A percentile compares a stretch with the other conserved stretches of the same genome.
Conservation (phyloP, 2,797 vertebrate genomes). For the Sphenodon punctatus region DNA sequence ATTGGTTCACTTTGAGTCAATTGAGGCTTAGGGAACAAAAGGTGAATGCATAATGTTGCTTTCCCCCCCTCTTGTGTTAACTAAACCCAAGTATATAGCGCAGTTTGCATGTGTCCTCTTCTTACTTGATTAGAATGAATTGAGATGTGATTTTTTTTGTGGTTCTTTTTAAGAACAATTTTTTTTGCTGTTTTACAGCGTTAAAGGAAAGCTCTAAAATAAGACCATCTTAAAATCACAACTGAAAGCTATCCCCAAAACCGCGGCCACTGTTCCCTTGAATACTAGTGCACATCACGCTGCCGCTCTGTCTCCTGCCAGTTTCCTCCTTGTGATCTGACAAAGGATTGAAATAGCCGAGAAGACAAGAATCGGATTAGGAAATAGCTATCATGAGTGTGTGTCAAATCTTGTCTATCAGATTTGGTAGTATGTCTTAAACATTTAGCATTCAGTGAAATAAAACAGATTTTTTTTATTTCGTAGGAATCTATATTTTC, state of each 20-base stretch:
- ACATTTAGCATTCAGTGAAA: not conserved
- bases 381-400: not conserved
- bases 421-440: not conserved
- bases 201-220: not conserved
- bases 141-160: not conserved
- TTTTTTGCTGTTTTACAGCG: not conserved
- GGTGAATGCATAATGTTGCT: too few relatives aligned
- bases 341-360: not conserved
- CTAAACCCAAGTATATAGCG: too few relatives aligned
- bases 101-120: too few relatives aligned
- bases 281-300: not conserved
- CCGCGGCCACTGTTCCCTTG: not conserved
- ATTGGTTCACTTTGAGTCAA: too few relatives aligned
- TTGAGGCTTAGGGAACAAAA: too few relatives aligned
- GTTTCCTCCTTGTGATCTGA: not conserved
- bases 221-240: not conserved
- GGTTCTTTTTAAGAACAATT: not conserved
- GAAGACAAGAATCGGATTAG: not conserved
- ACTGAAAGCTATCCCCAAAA: not conserved
- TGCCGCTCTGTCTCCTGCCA: not conserved
- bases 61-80: too few relatives aligned
- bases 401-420: not conserved
- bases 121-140: not conserved
- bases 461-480: not conserved
- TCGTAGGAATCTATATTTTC: slow-evolving; percentile 23